Base-by-base conservation (phyloP, 1,140 invertebrate genomes). In the Drosophila dunni region DNA sequence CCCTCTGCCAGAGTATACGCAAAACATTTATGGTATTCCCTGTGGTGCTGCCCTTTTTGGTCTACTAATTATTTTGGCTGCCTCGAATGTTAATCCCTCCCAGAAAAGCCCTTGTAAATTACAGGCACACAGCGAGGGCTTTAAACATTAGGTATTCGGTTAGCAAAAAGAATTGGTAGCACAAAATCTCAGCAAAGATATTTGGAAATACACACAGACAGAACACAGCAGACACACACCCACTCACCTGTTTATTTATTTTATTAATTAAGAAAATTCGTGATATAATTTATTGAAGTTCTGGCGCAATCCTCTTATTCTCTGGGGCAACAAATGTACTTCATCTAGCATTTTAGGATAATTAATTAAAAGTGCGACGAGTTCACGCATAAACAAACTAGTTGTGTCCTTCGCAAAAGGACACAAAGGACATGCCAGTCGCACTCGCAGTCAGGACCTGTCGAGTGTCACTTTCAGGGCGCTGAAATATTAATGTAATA, bases 1-100 rank as follows among this genome's bases (percentile, higher is more conserved):
- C 24, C 24, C 24, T 29, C 1, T 1, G 4, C 3, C 0, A 29
- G 24, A 29, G 24, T 29, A 29, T 29, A 29, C 3, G 24, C 40
- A 15, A 40, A 64, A 0, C 42, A 33, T 6, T 36, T 29, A 24
- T 38, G 33, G 38, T 24, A 53, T 44, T 34, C 24, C 38, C 61
- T 65, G 65, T 51, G 58, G 48, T 15, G 17, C 13, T 46, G 63
- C 4, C 45, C 54, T 17, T 62, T 74, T 44, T 63, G 80, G 60
- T 44, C 82, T 72, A 63, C 78, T 81, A 86, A 81, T 86, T 86
- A 85, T 81, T 86, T 86, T 85, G 78, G 82, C 70, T 78, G 81
- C 75, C 79, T 51, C 36, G 57, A 70, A 60, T 62, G 62, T 61
- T 70, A 82, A 80, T 76, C 69, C 81, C 58, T 81, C 78, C 70